Base-by-base conservation (phyloP, 2,113 vertebrate genomes). In the Dolichotis patagonum region DNA sequence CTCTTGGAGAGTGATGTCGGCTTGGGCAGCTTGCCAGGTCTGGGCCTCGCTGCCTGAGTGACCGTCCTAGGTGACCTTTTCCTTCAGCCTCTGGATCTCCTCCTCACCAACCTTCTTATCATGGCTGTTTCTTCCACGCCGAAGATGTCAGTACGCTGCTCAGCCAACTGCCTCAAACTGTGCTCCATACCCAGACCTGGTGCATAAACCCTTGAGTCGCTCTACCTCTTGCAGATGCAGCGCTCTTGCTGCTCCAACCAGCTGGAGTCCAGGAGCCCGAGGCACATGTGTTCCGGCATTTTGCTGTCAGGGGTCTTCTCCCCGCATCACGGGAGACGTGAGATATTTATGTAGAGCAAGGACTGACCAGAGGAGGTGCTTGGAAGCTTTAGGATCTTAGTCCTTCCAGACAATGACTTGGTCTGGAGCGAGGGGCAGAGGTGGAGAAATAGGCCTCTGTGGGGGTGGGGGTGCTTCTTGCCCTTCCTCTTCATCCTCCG, bases 1-100 rank as follows among this genome's bases (percentile, higher is more conserved):
- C 98, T 99, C 99, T 98, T 99, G 99, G 69, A 99, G 99, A n/a
- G 99, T 99, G 95, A 99, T 99, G 97, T 99, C 99, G 46, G 99
- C 99, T 98, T 99, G 99, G 49, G 99, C 99, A 20, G 99, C 99
- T 97, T 99, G 99, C 91, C 99, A 99, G 16, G 99, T 99, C 56
- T 99, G 99, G 65, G 99, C 99, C 99, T 99, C 99, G 98, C 99
- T 99, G 97, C 99, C 99, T 0, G 99, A 99, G 97, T 99, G 99
- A 62, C 99, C 99, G 82, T 99, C 99, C 99, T 99, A 99, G 24
- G 99, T 99, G 90, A 99, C 99, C 99, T 99, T 99, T 96, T 99
- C 99, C 94, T 99, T 99, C 5, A 99, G 99, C 96, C 99, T 99
- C 98, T 99, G 99, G 97, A 99, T 99, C 98, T 99, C 99, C 97